These are phyloP conservation scores for Liodrosophila aerea DNA, from an alignment of 2,888 invertebrate species.

Conservation along the genomic window DNA sequence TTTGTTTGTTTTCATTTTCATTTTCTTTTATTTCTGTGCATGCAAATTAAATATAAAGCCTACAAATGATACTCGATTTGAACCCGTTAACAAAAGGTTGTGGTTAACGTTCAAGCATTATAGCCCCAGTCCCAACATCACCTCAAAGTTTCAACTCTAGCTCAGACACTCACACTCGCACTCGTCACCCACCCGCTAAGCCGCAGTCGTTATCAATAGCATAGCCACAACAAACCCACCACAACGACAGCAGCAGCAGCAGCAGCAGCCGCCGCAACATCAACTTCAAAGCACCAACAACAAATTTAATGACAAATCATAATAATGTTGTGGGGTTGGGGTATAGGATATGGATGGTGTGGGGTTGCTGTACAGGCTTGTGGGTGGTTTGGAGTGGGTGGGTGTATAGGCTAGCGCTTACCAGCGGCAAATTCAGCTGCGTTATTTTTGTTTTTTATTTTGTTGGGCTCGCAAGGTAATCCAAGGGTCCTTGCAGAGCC, in stretches of 20 bases:
- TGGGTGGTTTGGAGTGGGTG: background rate
- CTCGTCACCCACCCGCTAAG: too few relatives aligned
- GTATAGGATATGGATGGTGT: background rate
- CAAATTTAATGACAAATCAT: constrained; percentile 24
- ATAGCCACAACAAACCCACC: constrained; percentile 11
- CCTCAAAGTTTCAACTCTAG: too few relatives aligned
- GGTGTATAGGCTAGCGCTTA: constrained; percentile 8
- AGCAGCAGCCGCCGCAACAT: constrained; percentile 15
- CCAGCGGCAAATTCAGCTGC: constrained; percentile 1
- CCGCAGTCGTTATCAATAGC: constrained; percentile 28
- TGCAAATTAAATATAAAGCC: constrained; percentile 72
- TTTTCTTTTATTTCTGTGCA: constrained; percentile 27
- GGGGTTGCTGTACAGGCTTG: background rate
- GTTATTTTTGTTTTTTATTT: constrained; percentile 10
- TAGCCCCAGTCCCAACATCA: too few relatives aligned
- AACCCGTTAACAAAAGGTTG: constrained; percentile 42
- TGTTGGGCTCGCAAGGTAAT: constrained; percentile 65
- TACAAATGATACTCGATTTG: constrained; percentile 68
- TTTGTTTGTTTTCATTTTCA: too few relatives aligned
- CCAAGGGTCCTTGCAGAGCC: constrained; percentile 73
- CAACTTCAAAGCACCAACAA: constrained; percentile 42
- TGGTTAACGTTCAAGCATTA: constrained; percentile 21
- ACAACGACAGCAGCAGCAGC: constrained; percentile 8
- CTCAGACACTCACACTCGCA: too few relatives aligned
- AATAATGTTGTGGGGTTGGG: constrained; percentile 5